These are phyloP conservation scores for Sphecodes monilicornis DNA, from an alignment of 2,888 invertebrate genomes.

Conservation along the genomic window DNA sequence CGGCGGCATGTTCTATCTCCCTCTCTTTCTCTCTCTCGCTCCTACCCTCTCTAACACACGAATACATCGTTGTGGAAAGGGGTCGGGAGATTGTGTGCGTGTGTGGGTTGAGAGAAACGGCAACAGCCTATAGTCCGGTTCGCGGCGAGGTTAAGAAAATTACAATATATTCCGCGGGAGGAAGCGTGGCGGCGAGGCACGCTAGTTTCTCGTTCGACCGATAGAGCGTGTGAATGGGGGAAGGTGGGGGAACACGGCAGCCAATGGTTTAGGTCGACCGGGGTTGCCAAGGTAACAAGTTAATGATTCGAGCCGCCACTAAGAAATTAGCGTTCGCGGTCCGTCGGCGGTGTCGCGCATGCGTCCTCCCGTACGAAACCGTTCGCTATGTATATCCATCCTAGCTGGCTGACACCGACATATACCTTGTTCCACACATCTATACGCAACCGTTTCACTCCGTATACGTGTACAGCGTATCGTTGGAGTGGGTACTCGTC, in stretches of 20 bases:
- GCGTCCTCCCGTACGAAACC: slow-evolving; percentile 40
- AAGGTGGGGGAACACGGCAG: slow-evolving; percentile 73
- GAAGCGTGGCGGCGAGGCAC: slow-evolving; percentile 47
- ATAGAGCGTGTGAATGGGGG: slow-evolving; percentile 59
- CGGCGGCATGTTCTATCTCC: slow-evolving; percentile 27
- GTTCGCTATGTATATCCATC: slow-evolving; percentile 35
- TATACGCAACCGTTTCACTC: slow-evolving; percentile 9
- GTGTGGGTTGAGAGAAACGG: slow-evolving; percentile 24
- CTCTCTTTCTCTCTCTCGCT: background rate
- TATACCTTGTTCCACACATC: slow-evolving; percentile 16
- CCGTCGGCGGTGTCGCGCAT: slow-evolving; percentile 60
- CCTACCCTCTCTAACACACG: background rate
- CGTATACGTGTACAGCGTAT: background rate
- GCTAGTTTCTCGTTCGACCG: slow-evolving; percentile 70
- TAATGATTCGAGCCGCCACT: slow-evolving; percentile 84
- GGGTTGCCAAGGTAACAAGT: slow-evolving; percentile 84
- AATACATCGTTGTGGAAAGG: background rate
- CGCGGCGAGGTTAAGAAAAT: slow-evolving; percentile 50
- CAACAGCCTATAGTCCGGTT: slow-evolving; percentile 57
- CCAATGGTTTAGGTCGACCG: slow-evolving; percentile 81
- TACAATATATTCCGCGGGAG: slow-evolving; percentile 57
- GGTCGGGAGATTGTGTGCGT: background rate
- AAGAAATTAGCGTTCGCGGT: slow-evolving; percentile 81
- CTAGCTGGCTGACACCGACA: slow-evolving; percentile 24
- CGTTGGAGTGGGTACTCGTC: background rate